phyloP scores from a whole-genome alignment of 1,140 invertebrate species.

The Amphibalanus amphitrite region DNA sequence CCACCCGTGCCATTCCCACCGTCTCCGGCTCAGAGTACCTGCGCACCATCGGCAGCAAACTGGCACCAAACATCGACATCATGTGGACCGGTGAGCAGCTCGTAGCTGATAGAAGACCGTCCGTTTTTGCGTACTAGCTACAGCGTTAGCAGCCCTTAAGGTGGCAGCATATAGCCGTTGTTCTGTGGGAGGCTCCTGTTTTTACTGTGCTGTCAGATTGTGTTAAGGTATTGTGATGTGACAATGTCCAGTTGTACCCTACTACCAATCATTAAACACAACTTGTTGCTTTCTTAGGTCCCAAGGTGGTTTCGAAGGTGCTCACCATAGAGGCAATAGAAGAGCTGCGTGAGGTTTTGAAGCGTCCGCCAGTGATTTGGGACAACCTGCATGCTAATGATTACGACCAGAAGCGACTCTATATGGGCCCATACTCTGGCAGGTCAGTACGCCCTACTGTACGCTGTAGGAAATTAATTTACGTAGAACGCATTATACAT shows the following conservation, averaged over 20 bases:
- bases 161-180: too few relatives aligned
- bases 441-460: slow-evolving; percentile 24
- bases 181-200: too few relatives aligned
- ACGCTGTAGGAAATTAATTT: not conserved
- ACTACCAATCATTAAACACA: too few relatives aligned
- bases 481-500: not conserved
- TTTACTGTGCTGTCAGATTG: too few relatives aligned
- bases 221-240: too few relatives aligned
- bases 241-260: too few relatives aligned
- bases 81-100: slow-evolving; percentile 19
- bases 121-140: too few relatives aligned
- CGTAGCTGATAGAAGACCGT: too few relatives aligned
- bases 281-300: not conserved
- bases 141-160: too few relatives aligned
- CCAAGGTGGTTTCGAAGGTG: slow-evolving; percentile 28
- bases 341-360: slow-evolving; percentile 77
- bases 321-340: slow-evolving; percentile 77
- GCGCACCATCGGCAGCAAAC: slow-evolving; percentile 81
- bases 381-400: slow-evolving; percentile 99
- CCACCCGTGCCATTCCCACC: slow-evolving; percentile 70
- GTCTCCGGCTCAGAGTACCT: slow-evolving; percentile 81
- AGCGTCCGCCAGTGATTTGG: slow-evolving; percentile 90
- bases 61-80: slow-evolving; percentile 73
- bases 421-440: slow-evolving; percentile 91
- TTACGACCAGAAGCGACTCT: slow-evolving; percentile 93